Percentiles rank a stretch among this genome's conserved stretches.
Evolutionary conservation across 2,888 invertebrate species (phyloP).

Genomic region (Alsophila aescularia): DNA sequence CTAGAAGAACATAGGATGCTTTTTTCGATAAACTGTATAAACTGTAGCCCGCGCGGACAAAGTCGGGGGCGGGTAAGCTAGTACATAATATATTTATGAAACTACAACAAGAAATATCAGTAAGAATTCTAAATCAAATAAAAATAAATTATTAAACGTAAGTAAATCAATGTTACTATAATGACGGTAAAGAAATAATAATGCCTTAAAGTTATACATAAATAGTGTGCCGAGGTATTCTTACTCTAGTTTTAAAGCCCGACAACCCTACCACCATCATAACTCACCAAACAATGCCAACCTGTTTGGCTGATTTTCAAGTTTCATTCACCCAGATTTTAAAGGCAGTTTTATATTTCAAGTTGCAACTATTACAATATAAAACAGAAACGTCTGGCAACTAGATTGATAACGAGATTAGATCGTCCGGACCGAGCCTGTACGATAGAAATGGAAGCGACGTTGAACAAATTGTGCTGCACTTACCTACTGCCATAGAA

Average conservation of each 20-base stretch:
- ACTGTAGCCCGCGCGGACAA: too few species aligned
- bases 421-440: constrained; percentile 12
- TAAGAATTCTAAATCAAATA: too few species aligned
- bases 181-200: too few species aligned
- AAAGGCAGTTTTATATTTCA: constrained; percentile 12
- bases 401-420: constrained; percentile 27
- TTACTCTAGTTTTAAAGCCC: background rate
- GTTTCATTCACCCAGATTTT: constrained; percentile 14
- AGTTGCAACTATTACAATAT: constrained; percentile 19
- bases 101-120: background rate
- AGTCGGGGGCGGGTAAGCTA: too few species aligned
- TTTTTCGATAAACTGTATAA: too few species aligned
- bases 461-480: constrained; percentile 17
- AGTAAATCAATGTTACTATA: too few species aligned
- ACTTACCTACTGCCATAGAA: too few species aligned
- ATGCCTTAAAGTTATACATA: too few species aligned
- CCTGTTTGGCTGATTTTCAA: constrained; percentile 22
- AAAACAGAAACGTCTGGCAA: constrained; percentile 21
- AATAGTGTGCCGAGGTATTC: background rate
- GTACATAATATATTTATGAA: too few species aligned
- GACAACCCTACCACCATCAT: background rate
- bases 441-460: constrained; percentile 19
- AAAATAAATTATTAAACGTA: too few species aligned
- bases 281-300: constrained; percentile 9
- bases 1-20: too few species aligned